phyloP scores from a whole-genome alignment of 2,888 invertebrate genomes.

The Acanthosepion lycidas region DNA sequence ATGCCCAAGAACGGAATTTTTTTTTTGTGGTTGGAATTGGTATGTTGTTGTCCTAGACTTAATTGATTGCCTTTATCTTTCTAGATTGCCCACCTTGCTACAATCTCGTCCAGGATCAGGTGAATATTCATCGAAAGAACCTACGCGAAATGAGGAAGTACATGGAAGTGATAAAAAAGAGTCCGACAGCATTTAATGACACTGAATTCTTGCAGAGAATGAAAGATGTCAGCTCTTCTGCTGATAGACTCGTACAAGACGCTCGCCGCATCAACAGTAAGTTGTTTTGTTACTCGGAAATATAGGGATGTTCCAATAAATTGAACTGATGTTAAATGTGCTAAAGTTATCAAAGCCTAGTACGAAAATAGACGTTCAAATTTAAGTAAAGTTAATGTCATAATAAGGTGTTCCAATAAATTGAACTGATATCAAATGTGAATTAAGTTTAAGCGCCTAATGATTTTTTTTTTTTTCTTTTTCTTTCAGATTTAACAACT shows the following conservation, averaged over 20 bases:
- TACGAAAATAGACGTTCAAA: too few species aligned
- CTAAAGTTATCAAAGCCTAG: too few species aligned
- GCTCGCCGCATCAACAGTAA: slow-evolving; percentile 78
- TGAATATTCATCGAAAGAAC: slow-evolving; percentile 77
- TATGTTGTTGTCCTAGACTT: too few species aligned
- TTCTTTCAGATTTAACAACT: too few species aligned
- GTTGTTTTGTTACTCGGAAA: slow-evolving; percentile 49
- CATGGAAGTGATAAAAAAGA: slow-evolving; percentile 90
- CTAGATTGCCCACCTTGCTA: slow-evolving; percentile 93
- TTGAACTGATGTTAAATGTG: too few species aligned
- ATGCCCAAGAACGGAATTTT: too few species aligned
- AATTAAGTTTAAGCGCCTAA: too few species aligned
- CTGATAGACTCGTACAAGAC: slow-evolving; percentile 83
- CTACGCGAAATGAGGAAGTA: slow-evolving; percentile 82
- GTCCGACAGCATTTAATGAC: slow-evolving; percentile 92
- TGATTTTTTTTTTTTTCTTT: too few species aligned
- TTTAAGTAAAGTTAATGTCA: too few species aligned
- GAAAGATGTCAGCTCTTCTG: slow-evolving; percentile 83
- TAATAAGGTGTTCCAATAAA: too few species aligned
- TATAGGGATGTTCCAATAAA: background rate
- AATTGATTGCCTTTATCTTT: background rate
- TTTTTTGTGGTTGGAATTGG: too few species aligned
- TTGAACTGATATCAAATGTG: too few species aligned
- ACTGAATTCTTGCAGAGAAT: slow-evolving; percentile 90
- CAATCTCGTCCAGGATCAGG: slow-evolving; percentile 91